Conservation (phyloP, 2,113 vertebrate species). For the Bettongia penicillata region DNA sequence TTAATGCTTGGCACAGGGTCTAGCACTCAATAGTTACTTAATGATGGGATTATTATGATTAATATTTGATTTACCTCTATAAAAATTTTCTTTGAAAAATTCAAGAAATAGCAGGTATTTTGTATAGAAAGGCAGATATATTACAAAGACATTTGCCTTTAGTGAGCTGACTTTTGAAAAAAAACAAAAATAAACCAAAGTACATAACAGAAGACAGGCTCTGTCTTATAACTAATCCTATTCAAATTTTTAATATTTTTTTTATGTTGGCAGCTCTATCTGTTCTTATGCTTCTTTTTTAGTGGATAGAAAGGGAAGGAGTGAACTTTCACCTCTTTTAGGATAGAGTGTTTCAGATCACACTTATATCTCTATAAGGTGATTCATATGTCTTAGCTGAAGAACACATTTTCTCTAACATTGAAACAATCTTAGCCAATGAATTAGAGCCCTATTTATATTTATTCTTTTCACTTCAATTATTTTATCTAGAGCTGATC, state of each 20-base stretch:
- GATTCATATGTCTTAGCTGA: background rate
- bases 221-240: too few species aligned
- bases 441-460: background rate
- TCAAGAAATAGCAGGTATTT: background rate
- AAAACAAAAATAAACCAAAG: too few species aligned
- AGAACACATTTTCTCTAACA: background rate
- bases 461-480: background rate
- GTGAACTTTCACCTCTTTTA: background rate
- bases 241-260: too few species aligned
- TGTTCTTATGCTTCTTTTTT: too few species aligned
- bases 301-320: too few species aligned
- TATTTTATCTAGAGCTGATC: background rate
- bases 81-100: background rate
- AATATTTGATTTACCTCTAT: background rate
- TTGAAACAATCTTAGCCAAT: background rate
- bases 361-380: background rate
- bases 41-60: background rate
- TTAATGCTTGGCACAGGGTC: too few species aligned
- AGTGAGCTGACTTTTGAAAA: background rate
- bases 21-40: background rate
- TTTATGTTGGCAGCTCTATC: too few species aligned
- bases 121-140: background rate
- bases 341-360: background rate
- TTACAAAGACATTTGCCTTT: background rate
- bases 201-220: too few species aligned